Conservation (phyloP, 2,797 vertebrate species). For the Syndactyla subalaris region DNA sequence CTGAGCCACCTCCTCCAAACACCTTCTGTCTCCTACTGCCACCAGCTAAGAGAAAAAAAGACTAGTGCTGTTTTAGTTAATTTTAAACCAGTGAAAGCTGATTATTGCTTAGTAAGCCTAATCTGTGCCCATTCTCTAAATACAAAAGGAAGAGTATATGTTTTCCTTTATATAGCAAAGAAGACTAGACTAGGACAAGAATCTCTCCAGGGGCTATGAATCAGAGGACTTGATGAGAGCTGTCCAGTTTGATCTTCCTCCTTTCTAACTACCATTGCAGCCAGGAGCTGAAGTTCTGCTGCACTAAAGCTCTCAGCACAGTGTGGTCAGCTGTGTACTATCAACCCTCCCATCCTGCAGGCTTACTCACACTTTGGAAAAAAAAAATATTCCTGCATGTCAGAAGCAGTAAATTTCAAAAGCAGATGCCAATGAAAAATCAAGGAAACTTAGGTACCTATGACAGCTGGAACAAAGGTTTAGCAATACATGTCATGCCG, state of each 20-base stretch:
- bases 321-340: neutral
- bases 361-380: neutral
- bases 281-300: neutral
- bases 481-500: neutral
- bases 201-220: neutral
- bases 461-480: neutral
- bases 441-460: neutral
- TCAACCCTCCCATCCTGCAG: neutral
- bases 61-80: neutral
- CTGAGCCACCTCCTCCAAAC: neutral
- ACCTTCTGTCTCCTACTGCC: neutral
- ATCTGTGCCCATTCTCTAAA: neutral
- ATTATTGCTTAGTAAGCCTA: conserved; percentile 20
- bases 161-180: neutral
- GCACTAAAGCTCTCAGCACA: neutral
- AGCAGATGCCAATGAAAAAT: neutral
- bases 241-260: neutral
- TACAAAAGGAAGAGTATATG: neutral
- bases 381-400: neutral
- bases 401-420: conserved; percentile 4
- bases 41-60: neutral
- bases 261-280: neutral
- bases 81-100: conserved; percentile 27
- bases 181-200: neutral
- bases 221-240: neutral